These are phyloP conservation scores for Heteromurus nitidus DNA, from an alignment of 2,888 invertebrate genomes.

Conservation along the genomic window DNA sequence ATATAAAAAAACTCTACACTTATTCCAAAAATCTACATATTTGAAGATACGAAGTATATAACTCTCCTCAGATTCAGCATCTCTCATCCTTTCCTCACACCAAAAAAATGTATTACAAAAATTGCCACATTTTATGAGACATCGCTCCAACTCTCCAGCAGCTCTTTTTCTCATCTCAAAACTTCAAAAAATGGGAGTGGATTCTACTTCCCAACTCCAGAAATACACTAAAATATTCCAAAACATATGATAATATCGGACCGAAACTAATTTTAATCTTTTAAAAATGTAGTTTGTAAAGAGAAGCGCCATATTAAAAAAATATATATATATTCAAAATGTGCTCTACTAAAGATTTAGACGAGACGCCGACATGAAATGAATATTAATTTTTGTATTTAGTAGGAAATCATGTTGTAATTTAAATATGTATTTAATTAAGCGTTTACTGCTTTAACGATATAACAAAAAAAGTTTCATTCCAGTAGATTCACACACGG, in stretches of 20 bases:
- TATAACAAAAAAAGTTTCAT: background rate
- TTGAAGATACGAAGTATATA: background rate
- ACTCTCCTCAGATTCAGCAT: background rate
- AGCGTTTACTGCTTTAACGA: background rate
- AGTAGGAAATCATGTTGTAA: background rate
- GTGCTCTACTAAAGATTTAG: background rate
- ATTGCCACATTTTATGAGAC: background rate
- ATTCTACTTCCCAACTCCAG: background rate
- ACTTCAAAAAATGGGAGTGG: background rate
- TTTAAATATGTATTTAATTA: background rate
- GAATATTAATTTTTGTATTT: background rate
- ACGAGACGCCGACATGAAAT: background rate
- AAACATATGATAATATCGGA: background rate
- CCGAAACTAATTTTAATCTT: background rate
- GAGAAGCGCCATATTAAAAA: background rate
- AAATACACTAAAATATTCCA: constrained; percentile 3
- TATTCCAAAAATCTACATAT: too few relatives aligned
- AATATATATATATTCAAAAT: background rate
- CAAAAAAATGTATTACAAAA: too few relatives aligned
- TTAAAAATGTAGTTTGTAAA: background rate
- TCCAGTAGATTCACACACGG: background rate
- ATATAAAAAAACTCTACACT: too few relatives aligned
- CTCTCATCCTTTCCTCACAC: background rate
- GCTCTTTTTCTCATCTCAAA: background rate
- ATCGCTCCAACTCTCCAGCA: background rate